Base-by-base conservation (phyloP, 2,888 invertebrate species). In the Calliphora vomitoria region DNA sequence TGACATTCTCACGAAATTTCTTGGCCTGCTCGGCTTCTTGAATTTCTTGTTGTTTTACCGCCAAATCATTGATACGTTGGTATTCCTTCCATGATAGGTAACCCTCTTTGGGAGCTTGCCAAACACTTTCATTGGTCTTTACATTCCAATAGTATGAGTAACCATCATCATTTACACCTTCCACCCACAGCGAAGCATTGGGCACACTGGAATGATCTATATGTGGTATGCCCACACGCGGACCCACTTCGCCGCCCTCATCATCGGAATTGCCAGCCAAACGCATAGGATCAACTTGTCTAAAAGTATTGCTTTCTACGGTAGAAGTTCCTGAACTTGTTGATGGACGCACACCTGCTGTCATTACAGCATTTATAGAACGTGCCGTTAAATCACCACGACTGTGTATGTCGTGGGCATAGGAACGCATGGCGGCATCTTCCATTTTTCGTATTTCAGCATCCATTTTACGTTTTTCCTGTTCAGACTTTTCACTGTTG, bases 371-470 rank as follows among this genome's bases (percentile, higher is more conserved):
- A 55, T 90, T 91, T 3, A 94, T 90, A 10, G 91, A 91, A 3
- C 91, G 90, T 1, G 94, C 93, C 0, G 94, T 94, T 88, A 94
- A 91, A 86, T 94, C 94, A 0, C 92, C 91, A 8, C 91, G 90
- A 8, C 91, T 89, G 41, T 92, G 96, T 1, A 98, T 95, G 94
- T 99, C 98, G 93, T 96, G 97, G 87, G 97, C 94, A 91, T 98
- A 98, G 0, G 98, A 97, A 89, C 96, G 96, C 95, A 98, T 95
- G 0, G 98, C 98, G 18, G 97, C 98, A 92, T 96, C 95, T 94
- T 99, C 98, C 97, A 99, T 98, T 93, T 97, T 96, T 89, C 96
- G 96, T 89, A 99, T 95, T 85, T 98, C 97, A 89, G 95, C 94
- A 91, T 97, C 97, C 91, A 97, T 95, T 93, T 97, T 97, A 89